Conservation (phyloP, 2,888 invertebrate genomes). For the Melanophora roralis region DNA sequence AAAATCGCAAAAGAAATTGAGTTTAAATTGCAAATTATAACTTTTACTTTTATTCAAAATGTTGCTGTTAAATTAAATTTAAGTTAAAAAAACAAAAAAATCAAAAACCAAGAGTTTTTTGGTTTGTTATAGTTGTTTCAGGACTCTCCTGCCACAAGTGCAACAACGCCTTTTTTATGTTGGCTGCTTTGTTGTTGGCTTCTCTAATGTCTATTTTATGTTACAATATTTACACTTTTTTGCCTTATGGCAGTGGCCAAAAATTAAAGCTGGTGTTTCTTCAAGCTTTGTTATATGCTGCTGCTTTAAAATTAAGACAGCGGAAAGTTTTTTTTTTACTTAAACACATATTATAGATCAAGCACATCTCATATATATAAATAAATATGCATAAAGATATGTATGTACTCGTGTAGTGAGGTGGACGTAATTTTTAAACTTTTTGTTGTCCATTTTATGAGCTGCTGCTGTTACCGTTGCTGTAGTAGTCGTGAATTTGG, state of each 20-base stretch:
- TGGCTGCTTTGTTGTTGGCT: background rate
- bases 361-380: background rate
- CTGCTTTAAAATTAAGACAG: slow-evolving; percentile 33
- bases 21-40: background rate
- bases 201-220: background rate
- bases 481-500: background rate
- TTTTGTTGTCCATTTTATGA: background rate
- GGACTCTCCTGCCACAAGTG: slow-evolving; percentile 40
- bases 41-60: slow-evolving; percentile 56
- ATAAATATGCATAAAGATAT: background rate
- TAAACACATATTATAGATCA: background rate
- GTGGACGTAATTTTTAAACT: background rate
- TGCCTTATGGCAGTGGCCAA: background rate
- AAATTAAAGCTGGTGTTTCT: slow-evolving; percentile 33
- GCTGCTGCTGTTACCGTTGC: background rate
- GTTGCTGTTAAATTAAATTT: background rate
- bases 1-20: slow-evolving; percentile 1
- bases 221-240: background rate
- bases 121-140: background rate
- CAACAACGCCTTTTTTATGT: slow-evolving; percentile 56
- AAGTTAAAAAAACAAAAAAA: slow-evolving; percentile 19
- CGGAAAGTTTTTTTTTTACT: slow-evolving; percentile 32
- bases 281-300: background rate
- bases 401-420: background rate
- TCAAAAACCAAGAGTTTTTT: slow-evolving; percentile 52